Percentiles rank a stretch among this genome's conserved stretches.
Conservation (phyloP, 2,888 invertebrate genomes). For the Euzophera pinguis region DNA sequence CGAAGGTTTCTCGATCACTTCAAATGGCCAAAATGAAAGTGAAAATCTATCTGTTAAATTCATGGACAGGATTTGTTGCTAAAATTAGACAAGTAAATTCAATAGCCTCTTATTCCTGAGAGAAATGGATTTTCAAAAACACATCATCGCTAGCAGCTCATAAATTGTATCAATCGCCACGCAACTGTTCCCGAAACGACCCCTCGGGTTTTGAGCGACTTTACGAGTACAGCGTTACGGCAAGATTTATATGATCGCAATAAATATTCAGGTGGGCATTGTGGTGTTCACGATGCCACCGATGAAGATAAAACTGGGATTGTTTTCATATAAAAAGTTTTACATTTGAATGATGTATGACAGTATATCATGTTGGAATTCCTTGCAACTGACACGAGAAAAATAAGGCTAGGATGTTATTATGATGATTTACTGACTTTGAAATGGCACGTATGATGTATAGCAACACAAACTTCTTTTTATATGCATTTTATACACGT, state of each 20-base stretch:
- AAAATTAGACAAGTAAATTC: no score
- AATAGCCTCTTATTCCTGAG: no score
- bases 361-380: background rate
- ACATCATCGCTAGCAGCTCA: background rate
- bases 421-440: background rate
- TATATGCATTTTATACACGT: no score
- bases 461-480: no score
- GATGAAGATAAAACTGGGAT: background rate
- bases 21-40: no score
- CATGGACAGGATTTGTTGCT: no score
- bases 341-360: background rate
- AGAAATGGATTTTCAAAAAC: no score
- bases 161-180: slow-evolving; percentile 8
- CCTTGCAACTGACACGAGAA: background rate
- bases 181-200: slow-evolving; percentile 23
- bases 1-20: no score
- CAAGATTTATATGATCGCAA: slow-evolving; percentile 28
- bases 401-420: background rate
- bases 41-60: no score
- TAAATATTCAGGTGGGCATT: slow-evolving; percentile 20
- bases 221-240: slow-evolving; percentile 26
- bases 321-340: background rate
- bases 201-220: slow-evolving; percentile 29
- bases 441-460: no score
- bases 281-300: background rate